A percentile compares a stretch with the other conserved stretches of the same genome.
phyloP scores from a whole-genome alignment of 2,113 vertebrate genomes.

The Oncorhynchus nerka region DNA sequence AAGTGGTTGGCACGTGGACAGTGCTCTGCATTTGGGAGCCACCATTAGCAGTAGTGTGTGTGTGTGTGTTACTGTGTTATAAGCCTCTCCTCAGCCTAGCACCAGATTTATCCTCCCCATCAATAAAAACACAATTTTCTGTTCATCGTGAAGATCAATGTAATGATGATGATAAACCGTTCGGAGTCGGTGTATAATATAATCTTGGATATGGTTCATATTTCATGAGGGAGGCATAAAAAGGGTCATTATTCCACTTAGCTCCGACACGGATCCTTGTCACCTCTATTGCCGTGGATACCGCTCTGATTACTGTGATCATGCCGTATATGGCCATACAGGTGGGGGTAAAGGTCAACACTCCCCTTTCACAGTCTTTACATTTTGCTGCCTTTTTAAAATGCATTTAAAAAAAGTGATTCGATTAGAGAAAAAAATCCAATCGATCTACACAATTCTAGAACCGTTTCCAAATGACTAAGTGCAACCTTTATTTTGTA shows the following conservation, averaged over 20 bases:
- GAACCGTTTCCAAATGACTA: too few relatives aligned
- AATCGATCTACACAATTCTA: too few relatives aligned
- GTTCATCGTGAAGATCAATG: background rate
- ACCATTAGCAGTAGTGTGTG: background rate
- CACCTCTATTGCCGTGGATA: background rate
- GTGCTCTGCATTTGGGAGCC: background rate
- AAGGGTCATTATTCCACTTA: background rate
- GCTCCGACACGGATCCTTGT: background rate
- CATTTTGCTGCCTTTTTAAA: too few relatives aligned
- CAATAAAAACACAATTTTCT: background rate
- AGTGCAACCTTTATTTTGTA: too few relatives aligned
- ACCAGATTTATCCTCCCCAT: background rate
- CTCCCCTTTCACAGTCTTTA: too few relatives aligned
- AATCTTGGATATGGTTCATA: background rate
- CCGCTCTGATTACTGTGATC: background rate
- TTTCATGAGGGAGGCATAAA: background rate
- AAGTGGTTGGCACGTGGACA: background rate
- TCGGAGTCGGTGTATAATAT: background rate
- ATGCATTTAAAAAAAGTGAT: too few relatives aligned
- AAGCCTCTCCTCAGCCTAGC: background rate
- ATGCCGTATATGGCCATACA: background rate
- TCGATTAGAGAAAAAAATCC: too few relatives aligned
- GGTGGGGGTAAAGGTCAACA: too few relatives aligned
- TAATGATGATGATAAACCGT: background rate
- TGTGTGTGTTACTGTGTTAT: constrained; percentile 12